Base-by-base conservation (phyloP, 2,797 vertebrate genomes). In the Gobio occitaniae region DNA sequence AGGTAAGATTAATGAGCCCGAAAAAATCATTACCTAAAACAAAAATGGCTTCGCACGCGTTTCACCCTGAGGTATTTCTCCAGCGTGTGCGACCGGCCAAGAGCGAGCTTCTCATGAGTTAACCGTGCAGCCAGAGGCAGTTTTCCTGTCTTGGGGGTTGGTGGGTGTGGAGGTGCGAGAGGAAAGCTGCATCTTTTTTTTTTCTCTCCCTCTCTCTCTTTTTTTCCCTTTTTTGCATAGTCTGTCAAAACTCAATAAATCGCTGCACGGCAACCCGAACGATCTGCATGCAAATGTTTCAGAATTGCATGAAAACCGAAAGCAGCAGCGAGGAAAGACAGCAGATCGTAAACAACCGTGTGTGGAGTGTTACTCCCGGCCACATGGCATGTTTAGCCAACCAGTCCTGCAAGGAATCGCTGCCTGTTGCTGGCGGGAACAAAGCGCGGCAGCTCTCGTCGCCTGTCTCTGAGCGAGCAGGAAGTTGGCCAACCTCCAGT, bases 401-500 rank as follows among this genome's bases (percentile, higher is more conserved):
- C n/a, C n/a, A 17, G 32, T 25, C 17, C 78, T 82, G 65, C 12
- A 82, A 81, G 80, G 85, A 86, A 83, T 66, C 19, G 32, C 69
- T 59, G 84, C 38, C 77, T 70, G 84, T 68, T 41, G 29, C 78
- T 83, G 78, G 47, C 13, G 68, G 83, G 80, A 85, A 87, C 54
- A 77, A 80, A 80, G 71, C 65, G 4, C 41, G 36, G 25, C 86
- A 82, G 70, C 74, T 87, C 83, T 81, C 36, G 63, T 59, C 59
- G 78, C 48, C 69, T 71, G 66, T 76, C 78, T 88, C 85, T 75
- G 89, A 91, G 87, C 59, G 90, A 94, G 94, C 94, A 95, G 95
- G 94, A 95, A 94, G 93, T 90, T 96, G 95, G 94, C 94, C 11
- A 29, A 0, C 2, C 29, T 93, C 95, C 95, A 95, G 89, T 54